Evolutionary conservation across 2,888 invertebrate species (phyloP).

Genomic region (Danaus chrysippus): DNA sequence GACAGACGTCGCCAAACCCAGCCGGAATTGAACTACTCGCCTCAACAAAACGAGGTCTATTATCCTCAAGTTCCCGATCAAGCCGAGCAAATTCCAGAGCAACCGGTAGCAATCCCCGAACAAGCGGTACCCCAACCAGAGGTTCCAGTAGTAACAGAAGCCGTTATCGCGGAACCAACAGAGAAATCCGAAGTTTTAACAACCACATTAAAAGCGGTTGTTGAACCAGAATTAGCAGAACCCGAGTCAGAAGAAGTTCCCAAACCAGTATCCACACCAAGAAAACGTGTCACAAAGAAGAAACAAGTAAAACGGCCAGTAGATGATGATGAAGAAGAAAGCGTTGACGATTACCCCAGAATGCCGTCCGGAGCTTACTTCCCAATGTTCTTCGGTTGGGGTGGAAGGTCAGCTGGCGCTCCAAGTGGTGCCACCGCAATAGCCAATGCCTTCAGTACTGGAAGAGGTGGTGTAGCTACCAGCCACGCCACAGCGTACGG

Average conservation of each 20-base stretch:
- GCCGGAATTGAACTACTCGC: slow-evolving; percentile 51
- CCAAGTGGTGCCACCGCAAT: slow-evolving; percentile 83
- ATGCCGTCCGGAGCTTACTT: slow-evolving; percentile 80
- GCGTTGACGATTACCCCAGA: slow-evolving; percentile 67
- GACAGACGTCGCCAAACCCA: slow-evolving; percentile 66
- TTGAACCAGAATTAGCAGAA: slow-evolving; percentile 55
- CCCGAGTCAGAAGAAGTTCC: slow-evolving; percentile 62
- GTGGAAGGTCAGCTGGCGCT: slow-evolving; percentile 61
- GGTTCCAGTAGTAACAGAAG: slow-evolving; percentile 43
- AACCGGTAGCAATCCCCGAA: slow-evolving; percentile 32
- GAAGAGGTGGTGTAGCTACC: slow-evolving; percentile 84
- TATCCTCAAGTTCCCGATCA: slow-evolving; percentile 45
- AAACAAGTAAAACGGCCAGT: slow-evolving; percentile 61
- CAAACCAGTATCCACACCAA: slow-evolving; percentile 44
- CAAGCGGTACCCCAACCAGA: slow-evolving; percentile 33
- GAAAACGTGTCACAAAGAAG: slow-evolving; percentile 59
- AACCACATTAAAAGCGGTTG: slow-evolving; percentile 51
- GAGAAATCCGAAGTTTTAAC: slow-evolving; percentile 52
- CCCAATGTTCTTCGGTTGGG: slow-evolving; percentile 81
- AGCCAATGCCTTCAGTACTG: slow-evolving; percentile 86
- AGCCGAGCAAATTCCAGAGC: slow-evolving; percentile 40
- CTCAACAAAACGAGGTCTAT: slow-evolving; percentile 68
- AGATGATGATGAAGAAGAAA: slow-evolving; percentile 74
- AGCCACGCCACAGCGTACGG: slow-evolving; percentile 87
- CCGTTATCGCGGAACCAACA: slow-evolving; percentile 53